These are phyloP conservation scores for Mastigias papua DNA, from an alignment of 30 jellyfish, hydroid and myxozoan species.

Conservation along the genomic window DNA sequence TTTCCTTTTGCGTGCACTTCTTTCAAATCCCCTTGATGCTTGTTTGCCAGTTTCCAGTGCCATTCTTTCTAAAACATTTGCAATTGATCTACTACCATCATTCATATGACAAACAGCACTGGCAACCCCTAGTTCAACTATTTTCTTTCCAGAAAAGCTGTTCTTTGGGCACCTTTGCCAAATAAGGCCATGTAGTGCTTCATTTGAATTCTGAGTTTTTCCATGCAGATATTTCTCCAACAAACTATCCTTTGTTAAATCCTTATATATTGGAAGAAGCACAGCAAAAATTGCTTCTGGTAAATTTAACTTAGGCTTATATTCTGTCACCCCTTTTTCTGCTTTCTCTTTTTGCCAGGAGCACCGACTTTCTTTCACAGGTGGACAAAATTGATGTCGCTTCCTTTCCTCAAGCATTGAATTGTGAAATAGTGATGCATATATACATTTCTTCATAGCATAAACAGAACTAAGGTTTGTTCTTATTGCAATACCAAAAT, in stretches of 20 bases:
- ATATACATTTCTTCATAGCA: slow-evolving; percentile 2
- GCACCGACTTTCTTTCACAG: slow-evolving; percentile 56
- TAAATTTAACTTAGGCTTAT: slow-evolving; percentile 7
- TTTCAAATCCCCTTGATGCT: neutral
- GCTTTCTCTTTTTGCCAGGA: slow-evolving; percentile 51
- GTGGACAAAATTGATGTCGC: slow-evolving; percentile 51
- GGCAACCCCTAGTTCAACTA: slow-evolving; percentile 17
- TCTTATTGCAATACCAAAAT: slow-evolving; percentile 22
- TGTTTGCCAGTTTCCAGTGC: neutral
- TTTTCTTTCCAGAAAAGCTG: neutral
- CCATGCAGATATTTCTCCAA: slow-evolving; percentile 54
- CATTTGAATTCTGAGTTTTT: slow-evolving; percentile 57
- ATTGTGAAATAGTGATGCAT: slow-evolving; percentile 21
- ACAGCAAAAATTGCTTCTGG: slow-evolving; percentile 36
- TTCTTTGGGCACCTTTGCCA: slow-evolving; percentile 69
- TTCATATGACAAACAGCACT: slow-evolving; percentile 25
- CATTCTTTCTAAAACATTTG: slow-evolving; percentile 1
- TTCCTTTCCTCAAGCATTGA: slow-evolving; percentile 24
- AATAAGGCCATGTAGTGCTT: slow-evolving; percentile 19
- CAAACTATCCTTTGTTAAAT: slow-evolving; percentile 7
- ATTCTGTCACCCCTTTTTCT: slow-evolving; percentile 11
- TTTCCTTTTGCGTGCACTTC: slow-evolving; percentile 3
- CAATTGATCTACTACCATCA: neutral
- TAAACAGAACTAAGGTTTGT: neutral
- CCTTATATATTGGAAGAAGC: slow-evolving; percentile 40